These are phyloP conservation scores for Drosophila novamexicana DNA, from an alignment of 1,140 invertebrate genomes.

Conservation along the genomic window DNA sequence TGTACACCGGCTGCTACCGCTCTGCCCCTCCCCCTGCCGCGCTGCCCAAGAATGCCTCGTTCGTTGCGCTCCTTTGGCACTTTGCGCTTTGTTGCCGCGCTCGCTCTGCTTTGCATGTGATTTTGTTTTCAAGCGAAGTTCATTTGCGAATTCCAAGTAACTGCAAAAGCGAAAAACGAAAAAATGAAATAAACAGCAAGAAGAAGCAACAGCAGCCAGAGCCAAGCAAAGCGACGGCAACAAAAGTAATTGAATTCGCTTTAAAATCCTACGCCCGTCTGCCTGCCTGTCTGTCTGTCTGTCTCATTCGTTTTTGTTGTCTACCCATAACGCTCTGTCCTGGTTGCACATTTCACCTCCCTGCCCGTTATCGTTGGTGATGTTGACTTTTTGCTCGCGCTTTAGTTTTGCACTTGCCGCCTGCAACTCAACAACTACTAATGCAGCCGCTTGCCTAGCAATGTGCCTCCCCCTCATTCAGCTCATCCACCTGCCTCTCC, in stretches of 20 bases:
- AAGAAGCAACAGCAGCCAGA: conserved; percentile 15
- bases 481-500: conserved; percentile 25
- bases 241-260: conserved; percentile 82
- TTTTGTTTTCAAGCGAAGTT: conserved; percentile 82
- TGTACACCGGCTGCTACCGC: conserved; percentile 1
- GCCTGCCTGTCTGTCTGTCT: not conserved
- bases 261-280: conserved; percentile 68
- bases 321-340: conserved; percentile 15
- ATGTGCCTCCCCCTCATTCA: not conserved
- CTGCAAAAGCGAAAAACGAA: conserved; percentile 55
- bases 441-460: not conserved
- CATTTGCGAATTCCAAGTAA: conserved; percentile 82
- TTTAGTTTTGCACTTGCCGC: conserved; percentile 43
- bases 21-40: not conserved
- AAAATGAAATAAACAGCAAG: conserved; percentile 26
- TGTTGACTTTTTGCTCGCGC: conserved; percentile 35
- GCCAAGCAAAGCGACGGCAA: conserved; percentile 29
- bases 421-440: conserved; percentile 5
- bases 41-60: conserved; percentile 1
- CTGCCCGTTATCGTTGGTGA: conserved; percentile 30
- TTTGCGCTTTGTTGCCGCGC: conserved; percentile 48
- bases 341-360: not conserved
- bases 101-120: conserved; percentile 76
- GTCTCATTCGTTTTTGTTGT: conserved; percentile 36
- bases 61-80: conserved; percentile 58